Evolutionary conservation across 2,888 invertebrate genomes (phyloP).

Genomic region (Andrena minutula): DNA sequence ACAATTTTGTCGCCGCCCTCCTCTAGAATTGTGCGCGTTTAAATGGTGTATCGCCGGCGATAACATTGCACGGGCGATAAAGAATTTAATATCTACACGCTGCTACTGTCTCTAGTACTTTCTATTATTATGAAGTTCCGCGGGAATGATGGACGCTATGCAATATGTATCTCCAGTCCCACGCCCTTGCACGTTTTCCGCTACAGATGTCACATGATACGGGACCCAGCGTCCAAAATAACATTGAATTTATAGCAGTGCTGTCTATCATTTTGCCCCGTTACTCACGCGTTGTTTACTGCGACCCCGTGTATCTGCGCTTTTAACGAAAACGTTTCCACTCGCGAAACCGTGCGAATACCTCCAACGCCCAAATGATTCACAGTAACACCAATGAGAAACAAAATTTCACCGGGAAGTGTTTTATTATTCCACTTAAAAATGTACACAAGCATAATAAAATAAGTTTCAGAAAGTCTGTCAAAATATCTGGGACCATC

Average conservation of each 20-base stretch:
- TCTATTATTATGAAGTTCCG: conserved; percentile 56
- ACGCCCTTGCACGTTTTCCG: conserved; percentile 52
- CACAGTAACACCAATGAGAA: too few species aligned
- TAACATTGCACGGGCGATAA: conserved; percentile 27
- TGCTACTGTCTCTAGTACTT: conserved; percentile 39
- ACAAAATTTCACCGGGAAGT: too few species aligned
- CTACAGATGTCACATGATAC: conserved; percentile 55
- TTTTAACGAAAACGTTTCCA: conserved; percentile 26
- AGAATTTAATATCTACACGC: conserved; percentile 48
- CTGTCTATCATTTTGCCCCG: conserved; percentile 38
- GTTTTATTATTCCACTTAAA: too few species aligned
- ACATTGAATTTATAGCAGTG: conserved; percentile 50
- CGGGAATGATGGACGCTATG: conserved; percentile 43
- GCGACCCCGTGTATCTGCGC: background rate
- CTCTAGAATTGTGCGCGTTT: background rate
- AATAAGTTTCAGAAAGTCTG: too few species aligned
- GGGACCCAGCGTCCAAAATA: conserved; percentile 45
- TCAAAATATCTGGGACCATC: too few species aligned
- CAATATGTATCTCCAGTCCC: conserved; percentile 44
- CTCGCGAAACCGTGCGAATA: background rate
- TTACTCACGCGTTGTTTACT: conserved; percentile 24
- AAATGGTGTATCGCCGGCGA: conserved; percentile 15
- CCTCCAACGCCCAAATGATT: too few species aligned
- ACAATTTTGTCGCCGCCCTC: conserved; percentile 4
- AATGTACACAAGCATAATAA: too few species aligned